Conservation (phyloP, 2,888 invertebrate genomes). For the Lumbricus terrestris region DNA sequence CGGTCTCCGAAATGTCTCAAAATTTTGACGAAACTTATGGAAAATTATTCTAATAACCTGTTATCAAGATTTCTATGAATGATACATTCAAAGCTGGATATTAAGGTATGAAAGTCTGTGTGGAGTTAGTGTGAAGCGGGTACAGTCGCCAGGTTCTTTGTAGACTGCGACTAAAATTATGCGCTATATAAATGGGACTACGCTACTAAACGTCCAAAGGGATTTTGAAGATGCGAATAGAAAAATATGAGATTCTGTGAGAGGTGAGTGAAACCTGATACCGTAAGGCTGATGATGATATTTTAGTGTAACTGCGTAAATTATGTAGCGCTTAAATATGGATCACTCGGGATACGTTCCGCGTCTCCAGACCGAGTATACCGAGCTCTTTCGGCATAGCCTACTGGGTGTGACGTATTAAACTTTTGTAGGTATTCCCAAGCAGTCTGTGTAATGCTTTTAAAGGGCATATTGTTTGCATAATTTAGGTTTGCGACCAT, state of each 20-base stretch:
- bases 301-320: not conserved
- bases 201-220: not conserved
- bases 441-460: too few species aligned
- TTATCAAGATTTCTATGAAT: not conserved
- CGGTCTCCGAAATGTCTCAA: not conserved
- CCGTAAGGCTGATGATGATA: too few species aligned
- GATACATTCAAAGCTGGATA: not conserved
- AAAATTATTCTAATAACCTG: not conserved
- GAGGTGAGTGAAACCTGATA: not conserved
- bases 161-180: not conserved
- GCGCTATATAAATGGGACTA: not conserved
- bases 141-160: not conserved
- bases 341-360: not conserved
- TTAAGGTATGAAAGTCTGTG: not conserved
- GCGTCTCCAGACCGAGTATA: not conserved
- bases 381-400: not conserved
- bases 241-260: not conserved
- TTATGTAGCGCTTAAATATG: not conserved
- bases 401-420: not conserved
- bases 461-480: too few species aligned
- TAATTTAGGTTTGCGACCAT: too few species aligned
- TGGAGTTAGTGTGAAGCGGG: not conserved
- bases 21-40: not conserved
- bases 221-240: not conserved
- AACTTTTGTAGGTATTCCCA: not conserved